Evolutionary conservation across 1,140 invertebrate genomes (phyloP).

Genomic region (Drosophila truncata): DNA sequence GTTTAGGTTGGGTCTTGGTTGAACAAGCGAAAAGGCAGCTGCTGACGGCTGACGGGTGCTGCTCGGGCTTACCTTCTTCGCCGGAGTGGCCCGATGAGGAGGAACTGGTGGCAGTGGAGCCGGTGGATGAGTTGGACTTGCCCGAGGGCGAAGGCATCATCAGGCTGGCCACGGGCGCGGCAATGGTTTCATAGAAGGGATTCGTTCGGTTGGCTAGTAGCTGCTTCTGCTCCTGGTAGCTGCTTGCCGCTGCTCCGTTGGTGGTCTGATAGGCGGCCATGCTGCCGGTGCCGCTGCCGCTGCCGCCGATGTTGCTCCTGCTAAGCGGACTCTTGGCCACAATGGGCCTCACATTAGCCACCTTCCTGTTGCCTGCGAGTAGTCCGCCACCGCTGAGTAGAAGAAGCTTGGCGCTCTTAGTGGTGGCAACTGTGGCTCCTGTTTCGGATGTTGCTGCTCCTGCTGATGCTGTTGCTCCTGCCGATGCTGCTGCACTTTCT

Average conservation of each 20-base stretch:
- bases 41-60: slow-evolving; percentile 16
- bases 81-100: slow-evolving; percentile 70
- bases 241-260: slow-evolving; percentile 13
- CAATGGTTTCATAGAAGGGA: slow-evolving; percentile 77
- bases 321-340: slow-evolving; percentile 64
- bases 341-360: slow-evolving; percentile 84
- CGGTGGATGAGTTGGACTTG: slow-evolving; percentile 81
- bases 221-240: slow-evolving; percentile 75
- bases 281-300: slow-evolving; percentile 21
- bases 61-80: slow-evolving; percentile 81
- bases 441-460: slow-evolving; percentile 5
- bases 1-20: slow-evolving; percentile 1
- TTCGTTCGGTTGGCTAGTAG: slow-evolving; percentile 77
- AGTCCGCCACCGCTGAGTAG: slow-evolving; percentile 60
- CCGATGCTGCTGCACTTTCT: slow-evolving; percentile 72
- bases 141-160: slow-evolving; percentile 83
- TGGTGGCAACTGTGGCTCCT: slow-evolving; percentile 13
- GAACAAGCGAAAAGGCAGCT: slow-evolving; percentile 37
- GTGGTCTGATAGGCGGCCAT: slow-evolving; percentile 54
- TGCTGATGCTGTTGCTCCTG: slow-evolving; percentile 31
- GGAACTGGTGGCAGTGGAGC: slow-evolving; percentile 79
- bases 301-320: slow-evolving; percentile 35
- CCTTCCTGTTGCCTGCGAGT: slow-evolving; percentile 68
- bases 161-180: slow-evolving; percentile 22
- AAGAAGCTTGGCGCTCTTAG: slow-evolving; percentile 71